Base-by-base conservation (phyloP, 2,113 vertebrate species). In the Cebus imitator region DNA sequence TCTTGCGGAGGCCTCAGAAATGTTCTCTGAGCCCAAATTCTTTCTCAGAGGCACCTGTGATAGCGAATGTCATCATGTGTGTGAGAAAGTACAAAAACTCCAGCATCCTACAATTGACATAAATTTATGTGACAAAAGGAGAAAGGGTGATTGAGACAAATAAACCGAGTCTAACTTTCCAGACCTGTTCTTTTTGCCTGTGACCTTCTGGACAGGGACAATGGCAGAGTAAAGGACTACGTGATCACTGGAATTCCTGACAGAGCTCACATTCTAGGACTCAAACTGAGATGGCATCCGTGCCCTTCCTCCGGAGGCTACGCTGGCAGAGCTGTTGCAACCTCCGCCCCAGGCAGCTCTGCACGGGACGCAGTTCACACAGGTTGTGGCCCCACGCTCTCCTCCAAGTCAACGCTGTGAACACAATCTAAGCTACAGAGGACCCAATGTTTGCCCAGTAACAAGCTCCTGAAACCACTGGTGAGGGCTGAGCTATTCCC, bases 31-130 rank as follows among this genome's bases (percentile, higher is more conserved):
- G 37, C 52, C 35, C 52, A 58, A 61, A 61, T 5, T 30, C 55
- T 25, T 25, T 17, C 40, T 61, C 72, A 17, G 40, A 43, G 8
- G 20, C 52, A 35, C 52, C 23, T 17, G 87, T 35, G 40, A n/a
- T 2, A 25, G 12, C 10, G 87, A 13, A 25, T 3, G 14, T 21
- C 84, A 55, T 35, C 68, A 20, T 12, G 20, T 61, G 27, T 58
- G 37, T 58, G 70, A 75, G 13, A 32, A 7, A 32, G 13, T 8
- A 16, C 68, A 37, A 27, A 80, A 80, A 12, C 17, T 7, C 32
- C 32, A 55, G 30, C 1, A 17, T 9, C 55, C 30, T 21, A 17
- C 52, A 25, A 9, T 1, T 5, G 27, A 35, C 4, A 1, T 4
- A 30, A 35, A 10, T 45, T 23, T 35, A 14, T 57, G 25, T 25